A percentile compares a stretch with the other conserved stretches of the same genome.
Conservation (phyloP, 2,797 vertebrate species). For the Antennarius maculatus region DNA sequence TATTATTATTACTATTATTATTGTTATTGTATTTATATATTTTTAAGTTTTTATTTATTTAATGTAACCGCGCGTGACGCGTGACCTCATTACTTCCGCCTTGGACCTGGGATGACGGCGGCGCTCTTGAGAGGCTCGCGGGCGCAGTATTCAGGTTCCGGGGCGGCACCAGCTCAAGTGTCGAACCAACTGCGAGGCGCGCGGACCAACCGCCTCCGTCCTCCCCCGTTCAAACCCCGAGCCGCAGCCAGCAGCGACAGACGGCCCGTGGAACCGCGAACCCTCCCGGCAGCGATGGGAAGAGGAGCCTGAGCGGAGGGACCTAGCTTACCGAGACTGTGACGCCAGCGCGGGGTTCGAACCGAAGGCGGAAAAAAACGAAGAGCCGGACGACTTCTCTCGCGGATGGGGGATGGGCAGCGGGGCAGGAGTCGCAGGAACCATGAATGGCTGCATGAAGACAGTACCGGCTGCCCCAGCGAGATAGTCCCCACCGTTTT, state of each 20-base stretch:
- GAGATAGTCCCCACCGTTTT: conserved; percentile 46
- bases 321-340: neutral
- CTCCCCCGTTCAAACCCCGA: conserved; percentile 47
- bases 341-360: neutral
- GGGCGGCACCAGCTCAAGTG: conserved; percentile 55
- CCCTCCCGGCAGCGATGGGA: conserved; percentile 33
- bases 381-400: conserved; percentile 51
- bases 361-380: conserved; percentile 41
- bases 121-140: conserved; percentile 48
- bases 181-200: conserved; percentile 65
- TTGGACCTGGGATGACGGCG: conserved; percentile 14
- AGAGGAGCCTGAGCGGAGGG: conserved; percentile 26
- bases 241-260: conserved; percentile 13
- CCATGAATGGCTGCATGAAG: conserved; percentile 71
- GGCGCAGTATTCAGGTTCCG: conserved; percentile 59
- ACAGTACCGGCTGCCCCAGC: conserved; percentile 58
- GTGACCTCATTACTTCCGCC: too few species aligned
- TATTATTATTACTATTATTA: too few species aligned
- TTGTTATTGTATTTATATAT: too few species aligned
- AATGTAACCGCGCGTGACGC: too few species aligned
- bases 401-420: conserved; percentile 77
- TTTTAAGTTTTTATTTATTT: too few species aligned
- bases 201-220: conserved; percentile 59
- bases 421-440: conserved; percentile 71
- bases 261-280: conserved; percentile 20